Percentiles rank a stretch among this genome's conserved stretches.
These are phyloP conservation scores for Drosophila neutralis DNA, from an alignment of 2,888 invertebrate genomes.

Conservation along the genomic window DNA sequence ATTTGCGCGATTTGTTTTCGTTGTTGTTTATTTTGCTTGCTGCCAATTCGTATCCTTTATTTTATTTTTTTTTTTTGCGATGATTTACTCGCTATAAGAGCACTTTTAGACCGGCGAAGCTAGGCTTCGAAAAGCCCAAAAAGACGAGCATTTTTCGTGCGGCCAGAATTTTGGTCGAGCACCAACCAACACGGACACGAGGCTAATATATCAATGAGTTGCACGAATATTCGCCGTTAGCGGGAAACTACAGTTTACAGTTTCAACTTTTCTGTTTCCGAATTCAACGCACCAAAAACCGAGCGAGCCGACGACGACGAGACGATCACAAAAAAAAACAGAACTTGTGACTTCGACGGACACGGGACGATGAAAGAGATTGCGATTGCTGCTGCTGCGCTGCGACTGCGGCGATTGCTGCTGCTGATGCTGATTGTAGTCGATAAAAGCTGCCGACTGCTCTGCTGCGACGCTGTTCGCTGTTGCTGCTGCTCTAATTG, in stretches of 20 bases:
- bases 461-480: conserved; percentile 29
- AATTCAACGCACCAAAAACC: conserved; percentile 55
- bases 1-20: conserved; percentile 10
- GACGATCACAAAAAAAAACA: conserved; percentile 27
- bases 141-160: conserved; percentile 84
- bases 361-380: conserved; percentile 52
- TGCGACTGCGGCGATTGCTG: conserved; percentile 27
- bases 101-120: conserved; percentile 85
- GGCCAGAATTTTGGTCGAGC: conserved; percentile 81
- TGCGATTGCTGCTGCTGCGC: conserved; percentile 33
- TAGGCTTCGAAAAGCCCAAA: conserved; percentile 84
- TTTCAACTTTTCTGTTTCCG: conserved; percentile 67
- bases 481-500: conserved; percentile 61
- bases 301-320: conserved; percentile 55
- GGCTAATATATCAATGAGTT: conserved; percentile 83
- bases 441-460: conserved; percentile 16
- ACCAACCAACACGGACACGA: conserved; percentile 83
- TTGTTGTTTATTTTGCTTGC: conserved; percentile 17
- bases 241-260: conserved; percentile 79
- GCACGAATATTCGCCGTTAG: conserved; percentile 76
- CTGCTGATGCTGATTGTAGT: conserved; percentile 16
- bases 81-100: conserved; percentile 77
- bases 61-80: conserved; percentile 11
- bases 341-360: conserved; percentile 49
- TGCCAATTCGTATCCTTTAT: conserved; percentile 41